These are phyloP conservation scores for Carapus acus DNA, from an alignment of 2,797 vertebrate species.

Conservation along the genomic window DNA sequence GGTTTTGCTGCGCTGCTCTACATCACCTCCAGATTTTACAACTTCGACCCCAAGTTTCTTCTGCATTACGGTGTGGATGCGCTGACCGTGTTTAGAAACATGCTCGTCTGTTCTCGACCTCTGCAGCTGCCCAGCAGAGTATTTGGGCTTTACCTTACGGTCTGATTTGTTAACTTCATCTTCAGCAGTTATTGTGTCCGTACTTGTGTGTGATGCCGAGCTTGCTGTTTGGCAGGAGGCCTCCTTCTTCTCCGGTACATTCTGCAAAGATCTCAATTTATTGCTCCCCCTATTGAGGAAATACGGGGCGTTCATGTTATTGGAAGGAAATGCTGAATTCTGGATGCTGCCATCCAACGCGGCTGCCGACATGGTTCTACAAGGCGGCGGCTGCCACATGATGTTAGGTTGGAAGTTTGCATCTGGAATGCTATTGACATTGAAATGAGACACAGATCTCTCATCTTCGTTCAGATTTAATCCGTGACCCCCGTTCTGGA, in stretches of 20 bases:
- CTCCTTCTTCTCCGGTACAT: conserved; percentile 83
- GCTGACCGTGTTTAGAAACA: conserved; percentile 56
- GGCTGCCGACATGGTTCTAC: conserved; percentile 78
- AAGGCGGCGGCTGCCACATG: conserved; percentile 58
- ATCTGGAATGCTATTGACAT: conserved; percentile 59
- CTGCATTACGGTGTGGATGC: conserved; percentile 29
- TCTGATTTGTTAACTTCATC: conserved; percentile 65
- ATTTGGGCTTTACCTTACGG: conserved; percentile 59
- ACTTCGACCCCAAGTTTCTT: conserved; percentile 28
- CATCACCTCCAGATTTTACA: conserved; percentile 38
- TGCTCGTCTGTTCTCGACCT: conserved; percentile 76
- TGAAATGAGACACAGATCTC: conserved; percentile 72
- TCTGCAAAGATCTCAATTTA: conserved; percentile 84
- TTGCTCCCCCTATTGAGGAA: conserved; percentile 82
- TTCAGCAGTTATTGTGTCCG: conserved; percentile 80
- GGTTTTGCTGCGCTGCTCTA: conserved; percentile 54
- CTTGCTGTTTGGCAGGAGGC: conserved; percentile 68
- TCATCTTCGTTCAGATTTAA: conserved; percentile 68
- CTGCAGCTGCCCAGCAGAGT: conserved; percentile 65
- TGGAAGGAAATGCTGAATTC: conserved; percentile 56
- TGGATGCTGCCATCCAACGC: conserved; percentile 64
- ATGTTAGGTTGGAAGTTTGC: conserved; percentile 23
- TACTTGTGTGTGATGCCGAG: conserved; percentile 76
- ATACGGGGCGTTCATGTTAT: conserved; percentile 69
- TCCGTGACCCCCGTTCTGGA: conserved; percentile 39